phyloP scores from a whole-genome alignment of 2,888 invertebrate genomes.

The Lasioglossum figueresi region DNA sequence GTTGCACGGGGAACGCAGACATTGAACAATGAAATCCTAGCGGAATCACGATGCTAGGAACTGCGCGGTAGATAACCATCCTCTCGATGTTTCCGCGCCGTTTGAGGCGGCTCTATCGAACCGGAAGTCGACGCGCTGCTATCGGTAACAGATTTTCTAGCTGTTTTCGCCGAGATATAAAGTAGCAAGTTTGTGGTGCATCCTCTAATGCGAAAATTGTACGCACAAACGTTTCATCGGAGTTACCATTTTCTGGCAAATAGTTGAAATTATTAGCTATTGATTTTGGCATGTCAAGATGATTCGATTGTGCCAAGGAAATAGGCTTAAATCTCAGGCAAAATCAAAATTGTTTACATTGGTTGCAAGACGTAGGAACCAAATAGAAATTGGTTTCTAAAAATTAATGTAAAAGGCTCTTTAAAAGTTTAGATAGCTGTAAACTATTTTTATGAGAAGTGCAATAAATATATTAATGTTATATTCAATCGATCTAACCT shows the following conservation, averaged over 20 bases:
- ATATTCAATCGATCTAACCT: too few species aligned
- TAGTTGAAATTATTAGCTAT: neutral
- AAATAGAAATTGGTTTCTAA: neutral
- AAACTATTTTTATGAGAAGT: too few species aligned
- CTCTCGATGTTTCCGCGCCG: neutral
- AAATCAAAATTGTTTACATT: neutral
- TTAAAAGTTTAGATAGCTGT: neutral
- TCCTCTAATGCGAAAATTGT: slow-evolving; percentile 23
- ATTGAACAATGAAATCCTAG: slow-evolving; percentile 26
- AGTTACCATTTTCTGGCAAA: neutral
- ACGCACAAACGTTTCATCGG: neutral
- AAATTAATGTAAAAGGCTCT: too few species aligned
- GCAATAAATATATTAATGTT: too few species aligned
- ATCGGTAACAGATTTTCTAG: slow-evolving; percentile 36
- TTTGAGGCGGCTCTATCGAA: neutral
- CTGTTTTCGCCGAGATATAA: slow-evolving; percentile 22
- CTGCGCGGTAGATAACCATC: neutral
- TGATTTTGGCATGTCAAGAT: neutral
- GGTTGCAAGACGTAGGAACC: neutral
- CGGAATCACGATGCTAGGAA: neutral
- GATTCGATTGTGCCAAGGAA: neutral
- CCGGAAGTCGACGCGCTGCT: slow-evolving; percentile 8
- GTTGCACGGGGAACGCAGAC: slow-evolving; percentile 26
- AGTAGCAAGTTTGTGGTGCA: slow-evolving; percentile 29
- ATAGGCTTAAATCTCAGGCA: neutral